A percentile compares a stretch with the other conserved stretches of the same genome.
These are phyloP conservation scores for Spinus pinus DNA, from an alignment of 2,797 vertebrate species.

Conservation along the genomic window DNA sequence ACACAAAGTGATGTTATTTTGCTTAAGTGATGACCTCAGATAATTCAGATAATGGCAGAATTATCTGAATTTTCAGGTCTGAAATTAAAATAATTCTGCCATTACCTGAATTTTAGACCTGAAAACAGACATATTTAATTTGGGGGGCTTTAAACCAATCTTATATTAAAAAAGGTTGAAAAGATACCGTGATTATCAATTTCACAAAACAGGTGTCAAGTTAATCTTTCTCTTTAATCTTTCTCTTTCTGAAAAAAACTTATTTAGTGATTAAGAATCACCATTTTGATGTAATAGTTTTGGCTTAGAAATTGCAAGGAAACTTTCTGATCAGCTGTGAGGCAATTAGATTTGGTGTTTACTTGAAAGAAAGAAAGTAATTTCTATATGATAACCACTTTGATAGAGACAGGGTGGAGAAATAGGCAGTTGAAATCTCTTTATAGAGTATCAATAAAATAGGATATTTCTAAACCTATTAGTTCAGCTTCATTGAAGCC, in stretches of 20 bases:
- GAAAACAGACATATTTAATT: not conserved
- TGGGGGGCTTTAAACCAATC: not conserved
- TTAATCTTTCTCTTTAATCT: not conserved
- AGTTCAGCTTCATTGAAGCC: constrained; percentile 31
- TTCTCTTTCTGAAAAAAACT: not conserved
- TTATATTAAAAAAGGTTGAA: not conserved
- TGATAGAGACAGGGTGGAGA: not conserved
- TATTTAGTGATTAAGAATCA: not conserved
- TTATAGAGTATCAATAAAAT: not conserved
- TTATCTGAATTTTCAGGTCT: no score
- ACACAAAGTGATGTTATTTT: not conserved
- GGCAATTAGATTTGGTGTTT: not conserved
- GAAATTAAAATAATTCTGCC: not conserved
- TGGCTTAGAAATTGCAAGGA: not conserved
- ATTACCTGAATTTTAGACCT: not conserved
- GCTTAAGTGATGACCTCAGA: not conserved
- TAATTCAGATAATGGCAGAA: no score
- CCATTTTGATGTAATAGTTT: not conserved
- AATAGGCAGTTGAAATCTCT: not conserved
- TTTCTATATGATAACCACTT: not conserved
- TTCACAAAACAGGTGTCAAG: not conserved
- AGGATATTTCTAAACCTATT: not conserved
- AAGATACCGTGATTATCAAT: not conserved
- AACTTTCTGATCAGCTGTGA: not conserved
- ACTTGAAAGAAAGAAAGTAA: not conserved